A percentile compares a stretch with the other conserved stretches of the same genome.
These are phyloP conservation scores for Nasonovia ribisnigri DNA, from an alignment of 2,888 invertebrate species.

Conservation along the genomic window DNA sequence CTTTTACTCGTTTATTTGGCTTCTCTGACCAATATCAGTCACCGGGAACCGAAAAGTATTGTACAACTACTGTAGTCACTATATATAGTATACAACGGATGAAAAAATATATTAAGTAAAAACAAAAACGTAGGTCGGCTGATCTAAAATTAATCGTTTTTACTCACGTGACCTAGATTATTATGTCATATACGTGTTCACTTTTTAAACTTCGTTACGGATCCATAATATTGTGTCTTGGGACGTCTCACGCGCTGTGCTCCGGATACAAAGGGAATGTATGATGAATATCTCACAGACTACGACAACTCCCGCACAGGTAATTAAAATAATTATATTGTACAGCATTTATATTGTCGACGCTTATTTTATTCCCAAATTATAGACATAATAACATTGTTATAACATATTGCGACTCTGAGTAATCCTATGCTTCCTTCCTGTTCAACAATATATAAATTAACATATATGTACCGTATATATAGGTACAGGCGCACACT, in stretches of 20 bases:
- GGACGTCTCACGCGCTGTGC: not conserved
- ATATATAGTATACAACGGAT: not conserved
- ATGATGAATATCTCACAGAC: not conserved
- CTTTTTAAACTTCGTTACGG: not conserved
- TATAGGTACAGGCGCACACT: not conserved
- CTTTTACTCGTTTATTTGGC: not conserved
- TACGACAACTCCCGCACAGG: not conserved
- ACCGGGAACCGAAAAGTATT: not conserved
- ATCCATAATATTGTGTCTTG: not conserved
- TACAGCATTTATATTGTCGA: not conserved
- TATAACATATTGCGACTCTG: not conserved
- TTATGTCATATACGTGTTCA: not conserved
- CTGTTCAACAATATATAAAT: not conserved
- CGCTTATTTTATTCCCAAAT: not conserved
- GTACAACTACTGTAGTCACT: not conserved
- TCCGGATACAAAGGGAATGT: not conserved
- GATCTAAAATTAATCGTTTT: slow-evolving; percentile 5
- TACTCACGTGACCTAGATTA: not conserved
- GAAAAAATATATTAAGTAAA: not conserved
- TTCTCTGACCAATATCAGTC: not conserved
- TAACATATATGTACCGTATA: too few relatives aligned
- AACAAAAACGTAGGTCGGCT: not conserved
- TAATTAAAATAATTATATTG: not conserved
- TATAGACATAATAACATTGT: not conserved
- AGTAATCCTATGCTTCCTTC: not conserved